phyloP scores from a whole-genome alignment of 2,797 vertebrate species.

The Spea hammondii region DNA sequence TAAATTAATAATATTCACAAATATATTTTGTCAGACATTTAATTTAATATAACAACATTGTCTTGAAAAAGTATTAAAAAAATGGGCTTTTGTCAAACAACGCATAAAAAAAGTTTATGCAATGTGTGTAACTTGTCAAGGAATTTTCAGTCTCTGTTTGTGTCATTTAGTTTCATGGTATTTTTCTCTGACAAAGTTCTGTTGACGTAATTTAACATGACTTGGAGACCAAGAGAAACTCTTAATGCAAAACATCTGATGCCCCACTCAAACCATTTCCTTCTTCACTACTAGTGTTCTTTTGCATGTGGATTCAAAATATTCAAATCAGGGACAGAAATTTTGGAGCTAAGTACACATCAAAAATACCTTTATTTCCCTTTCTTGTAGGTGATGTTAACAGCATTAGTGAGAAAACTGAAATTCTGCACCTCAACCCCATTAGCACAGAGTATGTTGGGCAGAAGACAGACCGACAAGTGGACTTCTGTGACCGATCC shows the following conservation, averaged over 20 bases:
- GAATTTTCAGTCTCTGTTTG: slow-evolving; percentile 3
- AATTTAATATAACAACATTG: neutral
- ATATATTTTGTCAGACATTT: neutral
- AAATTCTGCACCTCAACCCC: slow-evolving; percentile 82
- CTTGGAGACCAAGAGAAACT: slow-evolving; percentile 41
- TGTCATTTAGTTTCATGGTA: neutral
- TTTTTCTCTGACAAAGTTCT: neutral
- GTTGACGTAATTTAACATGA: slow-evolving; percentile 14
- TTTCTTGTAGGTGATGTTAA: slow-evolving; percentile 77
- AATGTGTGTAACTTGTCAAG: neutral
- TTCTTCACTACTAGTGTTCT: neutral
- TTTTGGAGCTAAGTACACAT: neutral
- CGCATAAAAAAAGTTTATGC: neutral
- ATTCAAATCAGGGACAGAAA: neutral
- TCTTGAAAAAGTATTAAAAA: neutral
- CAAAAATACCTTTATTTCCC: slow-evolving; percentile 1
- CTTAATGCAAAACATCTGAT: slow-evolving; percentile 54
- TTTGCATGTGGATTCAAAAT: neutral
- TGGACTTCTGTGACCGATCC: slow-evolving; percentile 87
- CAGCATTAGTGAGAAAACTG: slow-evolving; percentile 79
- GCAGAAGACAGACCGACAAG: slow-evolving; percentile 69
- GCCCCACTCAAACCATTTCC: slow-evolving; percentile 50
- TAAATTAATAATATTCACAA: neutral
- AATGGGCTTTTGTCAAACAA: neutral
- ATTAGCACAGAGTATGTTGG: slow-evolving; percentile 78